Evolutionary conservation across 2,888 invertebrate genomes (phyloP).

Genomic region (Drosophila longiperda): DNA sequence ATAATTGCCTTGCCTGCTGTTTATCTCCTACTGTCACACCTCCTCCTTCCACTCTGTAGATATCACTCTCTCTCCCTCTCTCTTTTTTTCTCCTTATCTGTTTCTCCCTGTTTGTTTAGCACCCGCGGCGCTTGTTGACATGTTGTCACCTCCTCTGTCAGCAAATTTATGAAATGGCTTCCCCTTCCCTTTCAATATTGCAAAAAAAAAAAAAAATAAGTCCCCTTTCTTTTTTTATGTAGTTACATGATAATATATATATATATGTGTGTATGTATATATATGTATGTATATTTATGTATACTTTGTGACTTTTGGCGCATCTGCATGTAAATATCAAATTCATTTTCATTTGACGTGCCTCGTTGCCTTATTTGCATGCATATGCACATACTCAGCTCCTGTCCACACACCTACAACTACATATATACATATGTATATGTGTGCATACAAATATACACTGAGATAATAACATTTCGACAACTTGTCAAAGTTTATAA

Average conservation of each 20-base stretch:
- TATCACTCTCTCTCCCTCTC: neutral
- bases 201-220: neutral
- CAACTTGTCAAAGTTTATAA: neutral
- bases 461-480: neutral
- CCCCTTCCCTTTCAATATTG: conserved; percentile 17
- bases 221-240: conserved; percentile 12
- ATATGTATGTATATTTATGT: conserved; percentile 12
- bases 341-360: conserved; percentile 62
- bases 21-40: conserved; percentile 8
- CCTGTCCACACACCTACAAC: neutral
- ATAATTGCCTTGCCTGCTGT: conserved; percentile 61
- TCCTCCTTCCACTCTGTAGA: too few relatives aligned
- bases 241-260: neutral
- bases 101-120: conserved; percentile 32
- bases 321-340: conserved; percentile 68
- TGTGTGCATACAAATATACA: conserved; percentile 7
- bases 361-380: conserved; percentile 61
- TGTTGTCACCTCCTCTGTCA: conserved; percentile 77
- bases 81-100: neutral
- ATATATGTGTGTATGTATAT: conserved; percentile 14
- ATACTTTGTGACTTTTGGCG: conserved; percentile 48
- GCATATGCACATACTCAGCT: conserved; percentile 54
- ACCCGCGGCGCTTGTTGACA: conserved; percentile 77
- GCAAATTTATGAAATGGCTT: conserved; percentile 70
- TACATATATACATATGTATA: neutral